Percentiles rank a stretch among this genome's conserved stretches.
These are phyloP conservation scores for Leucophora obtusa DNA, from an alignment of 2,888 invertebrate species.

Conservation along the genomic window DNA sequence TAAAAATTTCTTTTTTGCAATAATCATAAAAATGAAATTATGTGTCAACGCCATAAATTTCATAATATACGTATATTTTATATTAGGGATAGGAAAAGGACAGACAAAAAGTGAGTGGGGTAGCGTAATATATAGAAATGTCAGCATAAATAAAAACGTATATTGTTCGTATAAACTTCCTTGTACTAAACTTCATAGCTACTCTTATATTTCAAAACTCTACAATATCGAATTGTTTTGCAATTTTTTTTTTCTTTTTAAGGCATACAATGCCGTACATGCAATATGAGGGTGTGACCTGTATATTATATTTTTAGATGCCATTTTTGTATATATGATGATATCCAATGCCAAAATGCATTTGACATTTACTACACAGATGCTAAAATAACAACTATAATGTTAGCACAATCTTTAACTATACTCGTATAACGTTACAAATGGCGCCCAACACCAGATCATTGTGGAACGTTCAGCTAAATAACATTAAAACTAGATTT, in stretches of 20 bases:
- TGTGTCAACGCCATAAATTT: slow-evolving; percentile 63
- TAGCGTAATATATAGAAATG: slow-evolving; percentile 1
- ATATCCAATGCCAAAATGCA: neutral
- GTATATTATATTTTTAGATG: slow-evolving; percentile 11
- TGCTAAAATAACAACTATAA: slow-evolving; percentile 14
- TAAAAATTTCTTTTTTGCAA: slow-evolving; percentile 55
- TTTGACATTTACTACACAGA: slow-evolving; percentile 33
- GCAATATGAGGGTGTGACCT: slow-evolving; percentile 21
- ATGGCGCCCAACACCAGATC: slow-evolving; percentile 7
- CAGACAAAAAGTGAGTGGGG: no score
- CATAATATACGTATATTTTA: neutral
- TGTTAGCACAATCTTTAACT: slow-evolving; percentile 10
- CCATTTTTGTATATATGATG: slow-evolving; percentile 6
- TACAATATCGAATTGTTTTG: neutral
- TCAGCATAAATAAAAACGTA: slow-evolving; percentile 32
- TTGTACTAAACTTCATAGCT: neutral
- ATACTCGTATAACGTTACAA: slow-evolving; percentile 21
- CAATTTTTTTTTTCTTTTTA: neutral
- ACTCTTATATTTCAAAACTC: neutral
- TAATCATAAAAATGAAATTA: slow-evolving; percentile 64
- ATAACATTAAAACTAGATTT: slow-evolving; percentile 7
- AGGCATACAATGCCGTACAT: neutral
- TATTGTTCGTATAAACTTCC: slow-evolving; percentile 23
- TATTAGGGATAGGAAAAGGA: neutral
- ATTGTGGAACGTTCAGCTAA: neutral